Evolutionary conservation across 2,797 vertebrate genomes (phyloP), one percentile per base, ranked within the genome.

Genomic region (Centroberyx gerrardi): DNA sequence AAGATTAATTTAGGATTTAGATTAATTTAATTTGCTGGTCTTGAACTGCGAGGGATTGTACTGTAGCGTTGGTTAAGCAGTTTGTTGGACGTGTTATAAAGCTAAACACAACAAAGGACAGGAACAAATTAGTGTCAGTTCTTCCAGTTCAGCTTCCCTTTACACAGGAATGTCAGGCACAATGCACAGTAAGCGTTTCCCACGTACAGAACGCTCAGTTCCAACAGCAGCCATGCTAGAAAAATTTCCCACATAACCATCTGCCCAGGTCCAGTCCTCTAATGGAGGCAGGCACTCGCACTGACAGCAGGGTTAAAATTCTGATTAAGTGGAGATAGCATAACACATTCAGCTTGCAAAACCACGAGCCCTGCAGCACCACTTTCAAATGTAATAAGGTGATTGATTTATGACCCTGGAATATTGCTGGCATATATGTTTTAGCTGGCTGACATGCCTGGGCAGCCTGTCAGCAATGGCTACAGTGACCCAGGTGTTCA

Each of bases 391-490:
- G 72, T 52, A 88, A 85, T 81, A 83, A 84, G 58, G 72, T 82
- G 85, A 89, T 89, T 90, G 91, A 93, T 94, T 93, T 91, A 91
- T 86, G 80, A 74, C 40, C 58, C 69, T 29, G 51, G 76, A 80
- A 72, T 80, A 83, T 83, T 82, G 56, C 71, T 69, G 82, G 84
- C 80, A 84, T 88, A 76, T 86, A 71, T 92, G 81, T 90, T 92
- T 91, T 69, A 9, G 61, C 88, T 82, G 74, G 88, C 58, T 51
- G 72, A 81, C 36, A 28, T 65, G 72, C 76, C 59, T 62, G 60
- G 75, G 80, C 72, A 56, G 66, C 62, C 17, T 46, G 74, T 77
- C 67, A 65, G 72, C n/a, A 14, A 10, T 14, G 81, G 83, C 66
- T 79, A 81, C 86, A 81, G 81, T 88, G 81, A 90, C 78, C 88